These are phyloP conservation scores for Melanotaenia nigrans DNA, from an alignment of 2,797 vertebrate species.

Conservation along the genomic window DNA sequence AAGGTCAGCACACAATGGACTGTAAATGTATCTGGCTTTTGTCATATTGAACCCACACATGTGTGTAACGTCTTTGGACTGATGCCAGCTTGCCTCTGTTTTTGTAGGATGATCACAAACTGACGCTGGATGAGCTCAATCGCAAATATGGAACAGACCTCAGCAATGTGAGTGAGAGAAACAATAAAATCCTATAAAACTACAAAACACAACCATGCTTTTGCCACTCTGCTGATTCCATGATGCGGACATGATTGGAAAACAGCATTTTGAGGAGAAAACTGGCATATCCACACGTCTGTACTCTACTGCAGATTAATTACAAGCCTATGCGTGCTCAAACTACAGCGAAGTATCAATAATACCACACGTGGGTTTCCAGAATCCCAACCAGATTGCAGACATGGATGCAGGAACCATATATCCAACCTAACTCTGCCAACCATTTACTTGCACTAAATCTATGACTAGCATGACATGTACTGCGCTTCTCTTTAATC, in stretches of 20 bases:
- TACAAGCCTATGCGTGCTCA: not conserved
- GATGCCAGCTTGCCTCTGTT: constrained; percentile 20
- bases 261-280: not conserved
- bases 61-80: constrained; percentile 20
- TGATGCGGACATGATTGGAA: not conserved
- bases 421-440: not conserved
- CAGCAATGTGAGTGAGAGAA: constrained; percentile 84
- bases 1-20: constrained; percentile 46
- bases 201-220: not conserved
- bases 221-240: no score
- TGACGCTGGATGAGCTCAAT: constrained; percentile 94
- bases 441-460: not conserved
- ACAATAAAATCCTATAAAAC: no score
- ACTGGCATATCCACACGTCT: not conserved
- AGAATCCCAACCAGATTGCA: not conserved
- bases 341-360: not conserved
- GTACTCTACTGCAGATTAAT: not conserved
- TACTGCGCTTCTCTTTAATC: no score
- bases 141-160: constrained; percentile 97
- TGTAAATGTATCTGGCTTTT: constrained; percentile 46
- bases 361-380: not conserved
- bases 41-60: constrained; percentile 12
- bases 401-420: not conserved
- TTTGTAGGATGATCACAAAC: constrained; percentile 94
- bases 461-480: no score